Evolutionary conservation across 2,797 vertebrate genomes (phyloP).

Genomic region (Choloepus didactylus): DNA sequence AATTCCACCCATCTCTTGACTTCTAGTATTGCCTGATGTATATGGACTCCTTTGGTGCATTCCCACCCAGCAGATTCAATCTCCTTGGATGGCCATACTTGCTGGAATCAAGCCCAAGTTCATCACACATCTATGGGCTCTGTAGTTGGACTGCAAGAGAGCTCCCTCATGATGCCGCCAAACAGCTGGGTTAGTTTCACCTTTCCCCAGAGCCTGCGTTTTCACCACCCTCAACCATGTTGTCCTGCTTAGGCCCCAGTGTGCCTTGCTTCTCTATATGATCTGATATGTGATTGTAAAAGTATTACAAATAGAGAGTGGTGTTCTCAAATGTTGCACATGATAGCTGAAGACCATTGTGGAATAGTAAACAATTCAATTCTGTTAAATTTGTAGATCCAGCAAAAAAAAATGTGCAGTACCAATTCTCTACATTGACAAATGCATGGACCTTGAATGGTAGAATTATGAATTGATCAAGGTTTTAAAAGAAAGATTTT

Average conservation of each 20-base stretch:
- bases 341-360: background rate
- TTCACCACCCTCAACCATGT: background rate
- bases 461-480: background rate
- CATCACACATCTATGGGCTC: slow-evolving; percentile 43
- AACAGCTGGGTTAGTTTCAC: slow-evolving; percentile 50
- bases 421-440: background rate
- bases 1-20: slow-evolving; percentile 53
- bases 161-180: slow-evolving; percentile 54
- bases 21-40: slow-evolving; percentile 31
- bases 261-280: background rate
- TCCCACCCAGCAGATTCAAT: slow-evolving; percentile 65
- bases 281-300: slow-evolving; percentile 10
- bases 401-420: background rate
- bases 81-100: slow-evolving; percentile 54
- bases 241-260: background rate
- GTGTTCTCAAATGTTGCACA: background rate
- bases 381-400: background rate
- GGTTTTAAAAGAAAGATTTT: slow-evolving; percentile 23
- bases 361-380: background rate
- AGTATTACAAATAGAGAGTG: background rate
- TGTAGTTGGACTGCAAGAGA: slow-evolving; percentile 34
- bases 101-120: slow-evolving; percentile 71
- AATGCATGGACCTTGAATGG: background rate
- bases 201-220: slow-evolving; percentile 16
- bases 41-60: slow-evolving; percentile 63